Percentiles rank a stretch among this genome's conserved stretches.
phyloP scores from a whole-genome alignment of 2,113 vertebrate genomes.

The Pituophis catenifer region DNA sequence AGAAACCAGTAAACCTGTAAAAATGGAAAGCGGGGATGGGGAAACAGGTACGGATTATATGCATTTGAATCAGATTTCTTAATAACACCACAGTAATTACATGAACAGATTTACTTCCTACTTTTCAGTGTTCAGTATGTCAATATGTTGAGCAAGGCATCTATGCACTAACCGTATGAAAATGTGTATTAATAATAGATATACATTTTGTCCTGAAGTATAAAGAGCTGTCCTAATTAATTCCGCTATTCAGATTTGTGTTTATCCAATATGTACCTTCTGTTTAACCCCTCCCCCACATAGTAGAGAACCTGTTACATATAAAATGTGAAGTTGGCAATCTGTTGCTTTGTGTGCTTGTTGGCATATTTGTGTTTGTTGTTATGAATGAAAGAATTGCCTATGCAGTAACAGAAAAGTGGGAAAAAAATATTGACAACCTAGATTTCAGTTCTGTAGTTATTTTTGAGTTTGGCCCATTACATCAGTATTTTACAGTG shows the following conservation, averaged over 20 bases:
- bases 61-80: background rate
- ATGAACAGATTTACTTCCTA: background rate
- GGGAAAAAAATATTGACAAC: background rate
- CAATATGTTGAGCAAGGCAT: background rate
- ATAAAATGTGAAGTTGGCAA: background rate
- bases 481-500: background rate
- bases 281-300: background rate
- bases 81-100: background rate
- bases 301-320: background rate
- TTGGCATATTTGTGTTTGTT: background rate
- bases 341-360: background rate
- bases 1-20: constrained; percentile 91
- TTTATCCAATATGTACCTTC: background rate
- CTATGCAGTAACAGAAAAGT: too few relatives aligned
- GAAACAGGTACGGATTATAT: constrained; percentile 80
- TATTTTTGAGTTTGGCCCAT: background rate
- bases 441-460: background rate
- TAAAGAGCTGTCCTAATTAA: background rate
- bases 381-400: background rate
- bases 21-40: constrained; percentile 88
- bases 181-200: background rate
- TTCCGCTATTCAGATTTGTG: background rate
- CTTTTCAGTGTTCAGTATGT: background rate
- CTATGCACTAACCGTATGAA: background rate
- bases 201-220: background rate